Evolutionary conservation across 2,113 vertebrate species (phyloP), one percentile per base, ranked within the genome.

Genomic region (Aegotheles bennettii): DNA sequence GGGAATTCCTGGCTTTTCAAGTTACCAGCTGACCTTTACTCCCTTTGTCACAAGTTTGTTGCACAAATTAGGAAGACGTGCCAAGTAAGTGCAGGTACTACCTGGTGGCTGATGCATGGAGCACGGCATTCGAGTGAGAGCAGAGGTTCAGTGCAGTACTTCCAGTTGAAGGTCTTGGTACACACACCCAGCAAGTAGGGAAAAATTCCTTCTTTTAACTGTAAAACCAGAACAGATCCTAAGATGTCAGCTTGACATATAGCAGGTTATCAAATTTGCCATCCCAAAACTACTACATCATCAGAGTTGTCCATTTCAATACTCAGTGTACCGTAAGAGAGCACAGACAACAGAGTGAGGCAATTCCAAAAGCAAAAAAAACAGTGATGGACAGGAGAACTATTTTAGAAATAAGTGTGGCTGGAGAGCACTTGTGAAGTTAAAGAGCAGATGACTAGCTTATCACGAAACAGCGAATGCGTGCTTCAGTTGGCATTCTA

Each of bases 1-100:
- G 18, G 76, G 61, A 74, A 35, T 54, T 25, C 40, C 16, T 69
- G 75, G 24, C 29, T 64, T 84, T 71, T 25, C 56, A 15, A 36
- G 53, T 26, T 50, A 35, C 14, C 54, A 4, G 10, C 0, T 48
- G 50, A 59, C 16, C 2, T 74, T 50, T 20, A 4, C 9, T 83
- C n/a, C 35, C 47, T 64, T 24, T 59, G 19, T 13, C 73, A 68
- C 25, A 59, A 14, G 33, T 51, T 47, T 0, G 1, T n/a, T 43
- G 36, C 65, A 50, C 33, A 5, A 6, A n/a, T n/a, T 1, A 13
- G 45, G 69, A 47, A 19, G 63, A 2, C 0, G 2, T 36, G n/a
- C 61, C 68, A 17, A 24, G 70, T 28, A 28, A 13, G n/a, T 3
- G 29, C 21, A 26, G 77, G n/a, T 56, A 25, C n/a, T 16, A 11